Conservation (phyloP, 2,797 vertebrate species). For the Steatocranus sp. region DNA sequence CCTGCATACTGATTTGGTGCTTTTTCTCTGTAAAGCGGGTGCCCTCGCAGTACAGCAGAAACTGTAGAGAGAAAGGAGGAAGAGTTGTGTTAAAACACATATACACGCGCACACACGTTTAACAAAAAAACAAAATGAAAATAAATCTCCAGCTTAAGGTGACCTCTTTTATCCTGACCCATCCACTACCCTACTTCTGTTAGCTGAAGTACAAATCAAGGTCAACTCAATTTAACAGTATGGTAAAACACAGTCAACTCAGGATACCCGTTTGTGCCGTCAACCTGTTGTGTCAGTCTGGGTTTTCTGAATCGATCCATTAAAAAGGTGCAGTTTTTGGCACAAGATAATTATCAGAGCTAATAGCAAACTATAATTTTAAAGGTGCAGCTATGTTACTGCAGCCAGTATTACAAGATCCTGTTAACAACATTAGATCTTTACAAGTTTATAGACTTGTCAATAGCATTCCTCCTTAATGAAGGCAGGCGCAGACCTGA, state of each 20-base stretch:
- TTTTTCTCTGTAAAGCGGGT: conserved; percentile 97
- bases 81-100: conserved; percentile 1
- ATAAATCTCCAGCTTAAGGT: neutral
- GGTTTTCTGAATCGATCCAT: neutral
- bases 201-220: conserved; percentile 9
- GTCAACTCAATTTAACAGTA: neutral
- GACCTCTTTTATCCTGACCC: conserved; percentile 12
- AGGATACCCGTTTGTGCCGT: neutral
- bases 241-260: neutral
- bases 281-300: neutral
- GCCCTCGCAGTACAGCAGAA: conserved; percentile 96
- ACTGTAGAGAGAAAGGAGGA: conserved; percentile 67
- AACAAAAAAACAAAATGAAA: neutral
- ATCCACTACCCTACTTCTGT: neutral
- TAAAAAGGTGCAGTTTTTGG: neutral
- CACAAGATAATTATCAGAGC: neutral
- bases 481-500: neutral
- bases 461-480: neutral
- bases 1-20: conserved; percentile 97
- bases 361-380: neutral
- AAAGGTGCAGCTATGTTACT: neutral
- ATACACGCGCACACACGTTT: neutral
- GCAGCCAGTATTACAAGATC: neutral
- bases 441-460: neutral
- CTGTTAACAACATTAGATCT: neutral